A percentile compares a stretch with the other conserved stretches of the same genome.
Conservation (phyloP, 1,140 invertebrate species). For the Pemphigus obesinymphae region DNA sequence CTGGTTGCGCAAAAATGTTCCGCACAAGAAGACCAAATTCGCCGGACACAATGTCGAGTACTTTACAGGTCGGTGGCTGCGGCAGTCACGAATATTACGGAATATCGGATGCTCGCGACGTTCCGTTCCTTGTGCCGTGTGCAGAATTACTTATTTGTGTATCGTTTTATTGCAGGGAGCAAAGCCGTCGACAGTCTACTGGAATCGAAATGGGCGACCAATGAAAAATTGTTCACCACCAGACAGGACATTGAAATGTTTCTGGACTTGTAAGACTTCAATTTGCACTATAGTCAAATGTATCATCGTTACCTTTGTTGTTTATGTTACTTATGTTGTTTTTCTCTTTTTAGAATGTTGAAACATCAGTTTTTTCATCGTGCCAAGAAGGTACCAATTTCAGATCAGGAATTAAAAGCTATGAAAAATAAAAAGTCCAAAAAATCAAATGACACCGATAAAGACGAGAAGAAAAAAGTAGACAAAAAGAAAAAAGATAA, state of each 20-base stretch:
- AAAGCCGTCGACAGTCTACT: constrained; percentile 88
- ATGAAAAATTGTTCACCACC: constrained; percentile 73
- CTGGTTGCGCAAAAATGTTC: constrained; percentile 88
- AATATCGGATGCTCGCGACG: no score
- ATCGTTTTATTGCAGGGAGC: constrained; percentile 53
- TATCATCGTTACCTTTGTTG: constrained; percentile 15
- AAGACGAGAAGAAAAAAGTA: constrained; percentile 59
- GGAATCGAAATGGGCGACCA: constrained; percentile 81
- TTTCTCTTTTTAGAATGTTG: constrained; percentile 61
- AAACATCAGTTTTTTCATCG: constrained; percentile 92
- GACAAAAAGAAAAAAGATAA: constrained; percentile 53
- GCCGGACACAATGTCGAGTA: constrained; percentile 93
- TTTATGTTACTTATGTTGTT: not conserved
- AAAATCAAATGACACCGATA: constrained; percentile 45
- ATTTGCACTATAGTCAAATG: not conserved
- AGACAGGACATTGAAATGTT: constrained; percentile 75
- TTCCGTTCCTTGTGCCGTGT: no score
- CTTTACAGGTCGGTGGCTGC: constrained; percentile 78
- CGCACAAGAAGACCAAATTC: constrained; percentile 91
- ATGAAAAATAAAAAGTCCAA: constrained; percentile 58
- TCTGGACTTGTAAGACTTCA: constrained; percentile 60
- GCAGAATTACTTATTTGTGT: not conserved
- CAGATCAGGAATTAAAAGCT: constrained; percentile 67
- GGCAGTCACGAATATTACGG: no score
- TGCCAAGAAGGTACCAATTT: constrained; percentile 79